These are phyloP conservation scores for Euura lappo DNA, from an alignment of 1,140 invertebrate genomes.

Conservation along the genomic window DNA sequence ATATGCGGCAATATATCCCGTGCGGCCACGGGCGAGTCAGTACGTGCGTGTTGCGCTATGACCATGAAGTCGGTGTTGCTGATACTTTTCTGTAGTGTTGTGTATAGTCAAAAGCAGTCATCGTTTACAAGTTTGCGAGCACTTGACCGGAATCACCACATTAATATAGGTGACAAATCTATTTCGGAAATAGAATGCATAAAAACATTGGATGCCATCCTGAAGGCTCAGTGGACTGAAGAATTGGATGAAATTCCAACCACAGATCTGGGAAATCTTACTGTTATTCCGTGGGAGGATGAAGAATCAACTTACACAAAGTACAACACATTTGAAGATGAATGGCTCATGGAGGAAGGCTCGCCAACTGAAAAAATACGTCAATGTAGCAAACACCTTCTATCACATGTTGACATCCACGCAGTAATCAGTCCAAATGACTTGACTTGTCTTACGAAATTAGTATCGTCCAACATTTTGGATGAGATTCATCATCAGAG, in stretches of 20 bases:
- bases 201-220: background rate
- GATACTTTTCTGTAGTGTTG: background rate
- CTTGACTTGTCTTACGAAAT: background rate
- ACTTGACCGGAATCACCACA: background rate
- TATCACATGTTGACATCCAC: background rate
- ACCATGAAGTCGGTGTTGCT: background rate
- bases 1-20: background rate
- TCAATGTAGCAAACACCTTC: background rate
- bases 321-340: constrained; percentile 4
- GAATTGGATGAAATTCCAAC: background rate
- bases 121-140: background rate
- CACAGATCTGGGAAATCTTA: background rate
- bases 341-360: background rate
- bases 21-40: background rate
- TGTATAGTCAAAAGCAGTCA: background rate
- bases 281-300: background rate
- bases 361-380: background rate
- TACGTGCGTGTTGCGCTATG: background rate
- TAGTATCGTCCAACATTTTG: background rate
- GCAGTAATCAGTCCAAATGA: background rate
- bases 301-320: background rate
- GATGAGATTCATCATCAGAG: background rate
- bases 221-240: background rate
- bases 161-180: background rate
- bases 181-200: background rate